Conservation (phyloP, 1,140 invertebrate species). For the Adoxophyes honmai region DNA sequence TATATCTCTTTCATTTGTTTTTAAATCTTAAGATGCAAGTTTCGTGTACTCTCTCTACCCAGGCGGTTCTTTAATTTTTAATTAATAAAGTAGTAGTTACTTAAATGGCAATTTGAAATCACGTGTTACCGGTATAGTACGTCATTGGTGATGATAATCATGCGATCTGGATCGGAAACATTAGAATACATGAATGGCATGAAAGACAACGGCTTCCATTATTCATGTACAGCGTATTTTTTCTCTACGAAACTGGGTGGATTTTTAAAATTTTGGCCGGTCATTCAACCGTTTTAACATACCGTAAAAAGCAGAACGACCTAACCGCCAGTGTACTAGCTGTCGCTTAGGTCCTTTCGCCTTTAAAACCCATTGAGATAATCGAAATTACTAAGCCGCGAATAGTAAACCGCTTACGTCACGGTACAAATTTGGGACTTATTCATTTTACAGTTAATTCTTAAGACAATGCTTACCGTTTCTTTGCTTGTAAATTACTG, state of each 20-base stretch:
- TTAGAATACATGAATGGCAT: constrained; percentile 52
- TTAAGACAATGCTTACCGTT: not conserved
- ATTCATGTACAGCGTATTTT: constrained; percentile 33
- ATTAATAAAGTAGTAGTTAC: no score
- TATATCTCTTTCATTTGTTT: no score
- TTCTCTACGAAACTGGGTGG: constrained; percentile 48
- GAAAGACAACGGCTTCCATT: constrained; percentile 16
- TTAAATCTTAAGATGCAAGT: no score
- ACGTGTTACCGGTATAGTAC: no score
- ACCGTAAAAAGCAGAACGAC: not conserved
- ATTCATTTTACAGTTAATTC: constrained; percentile 9
- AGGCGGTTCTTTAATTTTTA: no score
- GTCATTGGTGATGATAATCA: constrained; percentile 37
- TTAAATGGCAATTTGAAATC: no score
- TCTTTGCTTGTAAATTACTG: no score
- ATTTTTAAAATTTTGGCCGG: constrained; percentile 62
- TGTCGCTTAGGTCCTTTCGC: not conserved
- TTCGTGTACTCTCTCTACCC: no score
- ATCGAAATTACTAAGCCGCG: not conserved
- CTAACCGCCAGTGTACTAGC: not conserved
- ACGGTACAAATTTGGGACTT: not conserved
- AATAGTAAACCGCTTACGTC: constrained; percentile 3
- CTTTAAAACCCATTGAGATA: not conserved
- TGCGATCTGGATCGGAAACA: constrained; percentile 54
- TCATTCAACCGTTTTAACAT: constrained; percentile 45